Evolutionary conservation across 2,888 invertebrate genomes (phyloP), one percentile per base, ranked within the genome.

Genomic region (Drosophila picticornis): DNA sequence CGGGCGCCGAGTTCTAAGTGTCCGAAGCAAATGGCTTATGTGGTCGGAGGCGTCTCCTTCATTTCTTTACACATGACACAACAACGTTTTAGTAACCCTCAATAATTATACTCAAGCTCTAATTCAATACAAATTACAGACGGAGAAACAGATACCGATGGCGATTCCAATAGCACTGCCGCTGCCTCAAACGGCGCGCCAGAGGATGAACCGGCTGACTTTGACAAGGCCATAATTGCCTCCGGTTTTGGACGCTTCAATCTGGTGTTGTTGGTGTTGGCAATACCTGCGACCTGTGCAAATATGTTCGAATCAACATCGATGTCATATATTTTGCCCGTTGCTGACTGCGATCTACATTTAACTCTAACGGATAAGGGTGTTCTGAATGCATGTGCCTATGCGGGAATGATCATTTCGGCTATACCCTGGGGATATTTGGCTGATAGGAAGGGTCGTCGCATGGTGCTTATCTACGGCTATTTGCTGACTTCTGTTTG

Each of bases 341-440:
- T 95, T 40, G 96, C 96, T 0, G 96, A 96, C 91, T 97, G 97
- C 84, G 96, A 96, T 86, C 94, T 97, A 84, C 92, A 95, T 40
- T 93, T 97, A 50, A 94, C 95, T 1, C 92, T 96, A 11, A 90
- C 96, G 31, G 95, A 96, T 58, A 96, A 97, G 94, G 97, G 97
- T 4, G 93, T 95, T 0, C 93, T 97, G 2, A 95, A 96, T 72
- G 96, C 96, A 1, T 94, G 95, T 71, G 96, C 96, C 6, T 97
- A 96, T 93, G 94, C 95, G 90, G 97, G 97, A 95, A 97, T 97
- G 96, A 95, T 96, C 79, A 94, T 95, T 1, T 96, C 96, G 46
- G 96, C 96, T 0, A 94, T 96, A 90, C 75, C 96, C 4, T 97
- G 97, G 97, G 97, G 97, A 0, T 96, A 95, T 89, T 92, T 97